Base-by-base conservation (phyloP, 2,888 invertebrate genomes). In the Sphinx pinastri region DNA sequence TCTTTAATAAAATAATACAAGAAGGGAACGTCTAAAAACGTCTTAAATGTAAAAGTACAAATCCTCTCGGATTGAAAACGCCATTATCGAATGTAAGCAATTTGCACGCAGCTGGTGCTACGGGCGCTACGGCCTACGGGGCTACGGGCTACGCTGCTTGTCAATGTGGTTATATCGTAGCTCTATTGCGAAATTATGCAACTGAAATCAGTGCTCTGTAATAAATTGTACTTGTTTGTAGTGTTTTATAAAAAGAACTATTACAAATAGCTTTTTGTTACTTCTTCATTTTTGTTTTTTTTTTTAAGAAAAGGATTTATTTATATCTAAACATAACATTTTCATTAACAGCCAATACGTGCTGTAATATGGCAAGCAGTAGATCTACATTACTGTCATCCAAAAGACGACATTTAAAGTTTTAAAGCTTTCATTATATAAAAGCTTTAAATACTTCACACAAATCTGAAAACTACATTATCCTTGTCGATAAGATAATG, bases 1-100 rank as follows among this genome's bases (percentile, higher is more conserved):
- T 12, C 55, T 47, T 57, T 31, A 14, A 75, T 76, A 74, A 74
- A 78, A 76, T 72, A 72, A 58, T 73, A 68, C 47, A 49, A 19
- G 19, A 16, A 45, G 14, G 81, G 77, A 80, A 83, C 83, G 83
- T 80, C 77, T 78, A 74, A 80, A 83, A 80, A 83, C 83, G 83
- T 80, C 77, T 78, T 74, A 80, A 83, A 84, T 81, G 82, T 83
- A 79, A 83, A 86, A 84, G 86, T 84, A 84, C 85, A 92, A 93
- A 93, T 93, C 92, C 91, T 84, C 82, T 84, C 88, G 92, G 92
- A 93, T 93, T 93, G 93, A 93, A 93, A 89, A 85, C 84, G 90
- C 91, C 90, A 92, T 93, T 93, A 93, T 93, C 93, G 89, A 85
- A 86, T 88, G 85, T 87, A 88, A 90, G 91, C 92, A 90, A 93